Percentiles rank a stretch among this genome's conserved stretches.
These are phyloP conservation scores for Drosophila ficusphila DNA, from an alignment of 1,140 invertebrate species.

Conservation along the genomic window DNA sequence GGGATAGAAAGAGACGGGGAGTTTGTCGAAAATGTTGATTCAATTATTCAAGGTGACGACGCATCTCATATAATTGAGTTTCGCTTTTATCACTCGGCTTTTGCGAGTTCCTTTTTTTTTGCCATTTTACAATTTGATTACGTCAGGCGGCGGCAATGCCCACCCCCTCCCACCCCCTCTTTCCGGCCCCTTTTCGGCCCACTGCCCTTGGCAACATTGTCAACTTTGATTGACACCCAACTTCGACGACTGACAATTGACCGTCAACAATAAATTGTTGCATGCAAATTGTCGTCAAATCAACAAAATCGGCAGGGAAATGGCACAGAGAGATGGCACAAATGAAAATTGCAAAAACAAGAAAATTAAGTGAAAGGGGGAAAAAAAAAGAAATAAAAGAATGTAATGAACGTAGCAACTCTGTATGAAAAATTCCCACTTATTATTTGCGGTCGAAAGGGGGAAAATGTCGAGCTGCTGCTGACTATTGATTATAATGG, in stretches of 20 bases:
- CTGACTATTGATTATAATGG: conserved; percentile 12
- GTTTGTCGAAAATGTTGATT: conserved; percentile 57
- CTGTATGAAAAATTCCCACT: neutral
- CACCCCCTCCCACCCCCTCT: neutral
- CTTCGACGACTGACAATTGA: conserved; percentile 38
- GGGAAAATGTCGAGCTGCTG: neutral
- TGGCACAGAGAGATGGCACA: conserved; percentile 2
- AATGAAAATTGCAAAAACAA: conserved; percentile 22
- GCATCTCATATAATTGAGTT: conserved; percentile 68
- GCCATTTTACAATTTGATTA: conserved; percentile 47
- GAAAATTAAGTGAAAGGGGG: conserved; percentile 15
- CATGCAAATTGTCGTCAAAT: conserved; percentile 51
- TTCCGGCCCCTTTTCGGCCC: no score
- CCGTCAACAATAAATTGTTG: conserved; percentile 47
- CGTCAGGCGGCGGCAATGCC: neutral
- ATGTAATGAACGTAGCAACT: conserved; percentile 11
- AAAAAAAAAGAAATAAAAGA: conserved; percentile 3
- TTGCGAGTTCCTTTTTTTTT: conserved; percentile 21
- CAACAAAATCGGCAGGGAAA: conserved; percentile 29
- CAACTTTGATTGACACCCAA: conserved; percentile 37
- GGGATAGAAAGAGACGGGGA: neutral
- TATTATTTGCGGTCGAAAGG: neutral
- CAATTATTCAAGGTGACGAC: conserved; percentile 69
- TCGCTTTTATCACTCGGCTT: conserved; percentile 40
- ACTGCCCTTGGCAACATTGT: conserved; percentile 31